Evolutionary conservation across 1,140 invertebrate species (phyloP).

Genomic region (Idris sp.): DNA sequence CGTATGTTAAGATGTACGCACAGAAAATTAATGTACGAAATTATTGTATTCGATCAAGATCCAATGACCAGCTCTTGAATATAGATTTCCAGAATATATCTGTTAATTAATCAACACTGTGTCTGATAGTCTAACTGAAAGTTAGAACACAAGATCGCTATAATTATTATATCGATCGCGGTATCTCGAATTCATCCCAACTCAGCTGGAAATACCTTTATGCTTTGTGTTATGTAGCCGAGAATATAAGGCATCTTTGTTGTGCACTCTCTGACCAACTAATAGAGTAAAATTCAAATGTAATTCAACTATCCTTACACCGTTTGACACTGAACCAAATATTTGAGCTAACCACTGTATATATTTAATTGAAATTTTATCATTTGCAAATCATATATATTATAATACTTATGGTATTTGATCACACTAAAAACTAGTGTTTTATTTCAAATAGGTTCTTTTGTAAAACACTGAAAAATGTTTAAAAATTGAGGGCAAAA

Average conservation of each 20-base stretch:
- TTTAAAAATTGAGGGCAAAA: no score
- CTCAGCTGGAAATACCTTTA: slow-evolving; percentile 4
- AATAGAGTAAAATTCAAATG: background rate
- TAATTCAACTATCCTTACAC: background rate
- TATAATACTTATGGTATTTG: no score
- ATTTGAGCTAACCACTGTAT: background rate
- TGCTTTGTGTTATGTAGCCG: slow-evolving; percentile 8
- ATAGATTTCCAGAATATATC: no score
- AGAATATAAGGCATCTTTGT: slow-evolving; percentile 3
- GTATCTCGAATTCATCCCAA: slow-evolving; percentile 21
- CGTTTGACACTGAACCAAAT: background rate
- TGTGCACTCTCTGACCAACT: background rate
- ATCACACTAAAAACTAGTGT: no score
- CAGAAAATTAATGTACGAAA: slow-evolving; percentile 11
- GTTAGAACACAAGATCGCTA: no score
- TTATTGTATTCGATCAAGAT: slow-evolving; percentile 14
- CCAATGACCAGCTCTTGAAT: slow-evolving; percentile 1
- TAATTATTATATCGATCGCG: slow-evolving; percentile 24
- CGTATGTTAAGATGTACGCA: slow-evolving; percentile 19
- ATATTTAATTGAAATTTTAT: no score
- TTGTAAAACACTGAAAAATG: no score
- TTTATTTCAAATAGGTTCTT: no score
- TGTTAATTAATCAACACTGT: no score
- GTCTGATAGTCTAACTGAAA: no score
- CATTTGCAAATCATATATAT: no score